phyloP scores from a whole-genome alignment of 2,113 vertebrate species.

The Ageneiosus marmoratus region DNA sequence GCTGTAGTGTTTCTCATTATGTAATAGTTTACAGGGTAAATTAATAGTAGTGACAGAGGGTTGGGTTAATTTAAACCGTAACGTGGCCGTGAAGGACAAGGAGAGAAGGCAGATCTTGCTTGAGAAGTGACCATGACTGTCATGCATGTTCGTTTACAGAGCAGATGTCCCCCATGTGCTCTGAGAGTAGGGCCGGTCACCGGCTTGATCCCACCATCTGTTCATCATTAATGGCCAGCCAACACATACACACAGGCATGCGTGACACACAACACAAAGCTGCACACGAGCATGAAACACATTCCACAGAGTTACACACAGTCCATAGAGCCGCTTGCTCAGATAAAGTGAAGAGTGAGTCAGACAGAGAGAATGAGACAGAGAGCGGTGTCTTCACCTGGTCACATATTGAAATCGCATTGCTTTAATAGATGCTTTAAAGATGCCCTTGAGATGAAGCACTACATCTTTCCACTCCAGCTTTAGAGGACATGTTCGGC shows the following conservation, averaged over 20 bases:
- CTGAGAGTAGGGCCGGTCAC: conserved; percentile 55
- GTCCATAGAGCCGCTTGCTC: not conserved
- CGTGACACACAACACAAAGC: conserved; percentile 1
- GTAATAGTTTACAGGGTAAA: not conserved
- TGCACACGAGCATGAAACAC: conserved; percentile 11
- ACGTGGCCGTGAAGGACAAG: conserved; percentile 26
- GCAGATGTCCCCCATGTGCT: conserved; percentile 54
- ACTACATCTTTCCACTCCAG: conserved; percentile 1
- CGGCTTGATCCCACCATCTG: conserved; percentile 53
- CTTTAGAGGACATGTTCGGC: not conserved
- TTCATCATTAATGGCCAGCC: conserved; percentile 52
- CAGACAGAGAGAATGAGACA: conserved; percentile 1
- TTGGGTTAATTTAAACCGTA: not conserved
- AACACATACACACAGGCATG: conserved; percentile 23
- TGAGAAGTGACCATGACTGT: conserved; percentile 27
- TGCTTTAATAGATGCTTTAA: conserved; percentile 21
- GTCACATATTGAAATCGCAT: not conserved
- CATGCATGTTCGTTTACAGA: conserved; percentile 30
- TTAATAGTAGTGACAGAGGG: not conserved
- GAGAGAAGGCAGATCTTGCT: conserved; percentile 8
- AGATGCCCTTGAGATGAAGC: not conserved
- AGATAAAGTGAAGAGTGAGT: conserved; percentile 22
- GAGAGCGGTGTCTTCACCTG: conserved; percentile 4
- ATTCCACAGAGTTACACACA: conserved; percentile 14
- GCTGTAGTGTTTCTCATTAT: not conserved